Evolutionary conservation across 2,888 invertebrate species (phyloP).

Genomic region (Theretra japonica): DNA sequence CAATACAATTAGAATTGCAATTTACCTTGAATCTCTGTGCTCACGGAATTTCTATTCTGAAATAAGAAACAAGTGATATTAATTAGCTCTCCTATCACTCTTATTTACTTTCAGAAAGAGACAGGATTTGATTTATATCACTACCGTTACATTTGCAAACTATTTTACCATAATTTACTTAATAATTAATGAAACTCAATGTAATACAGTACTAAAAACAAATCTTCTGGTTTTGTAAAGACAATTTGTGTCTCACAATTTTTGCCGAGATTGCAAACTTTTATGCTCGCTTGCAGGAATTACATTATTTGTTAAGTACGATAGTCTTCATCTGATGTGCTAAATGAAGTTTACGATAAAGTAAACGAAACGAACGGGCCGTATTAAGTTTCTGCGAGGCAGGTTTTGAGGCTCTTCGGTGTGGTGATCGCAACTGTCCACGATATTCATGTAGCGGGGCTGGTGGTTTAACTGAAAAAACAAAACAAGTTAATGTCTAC

Average conservation of each 20-base stretch:
- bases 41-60: slow-evolving; percentile 55
- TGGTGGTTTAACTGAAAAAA: not conserved
- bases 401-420: not conserved
- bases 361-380: not conserved
- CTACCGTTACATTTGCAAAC: no score
- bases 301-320: no score
- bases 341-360: not conserved
- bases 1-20: not conserved
- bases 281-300: no score
- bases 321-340: not conserved
- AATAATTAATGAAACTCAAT: no score
- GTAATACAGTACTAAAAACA: no score
- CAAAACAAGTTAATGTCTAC: no score
- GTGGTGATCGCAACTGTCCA: not conserved
- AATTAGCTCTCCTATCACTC: not conserved
- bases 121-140: no score
- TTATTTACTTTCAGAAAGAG: no score
- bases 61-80: slow-evolving; percentile 38
- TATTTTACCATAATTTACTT: no score
- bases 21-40: slow-evolving; percentile 69
- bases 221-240: no score
- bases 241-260: no score
- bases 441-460: not conserved
- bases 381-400: not conserved
- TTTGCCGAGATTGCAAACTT: no score